These are phyloP conservation scores for Pinctada fucata DNA, from an alignment of 2,888 invertebrate species.

Conservation along the genomic window DNA sequence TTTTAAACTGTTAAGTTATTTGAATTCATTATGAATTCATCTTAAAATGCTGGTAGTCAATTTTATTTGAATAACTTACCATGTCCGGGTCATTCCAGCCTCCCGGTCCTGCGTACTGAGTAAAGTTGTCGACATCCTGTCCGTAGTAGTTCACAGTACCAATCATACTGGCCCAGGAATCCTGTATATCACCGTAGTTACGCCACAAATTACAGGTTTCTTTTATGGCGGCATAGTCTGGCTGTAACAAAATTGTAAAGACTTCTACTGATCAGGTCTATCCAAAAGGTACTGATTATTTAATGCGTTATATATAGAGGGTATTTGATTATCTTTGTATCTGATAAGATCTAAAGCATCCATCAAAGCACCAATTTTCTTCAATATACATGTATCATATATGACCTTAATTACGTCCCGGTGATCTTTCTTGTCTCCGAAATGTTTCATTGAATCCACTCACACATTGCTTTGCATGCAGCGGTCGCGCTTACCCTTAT, in stretches of 20 bases:
- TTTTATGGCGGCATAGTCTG: slow-evolving; percentile 89
- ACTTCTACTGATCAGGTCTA: background rate
- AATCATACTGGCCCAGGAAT: slow-evolving; percentile 94
- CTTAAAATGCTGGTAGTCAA: too few relatives aligned
- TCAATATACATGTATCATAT: too few relatives aligned
- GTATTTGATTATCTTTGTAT: background rate
- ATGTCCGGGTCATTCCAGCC: slow-evolving; percentile 99
- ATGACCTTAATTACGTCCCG: too few relatives aligned
- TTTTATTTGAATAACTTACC: slow-evolving; percentile 79
- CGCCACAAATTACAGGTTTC: slow-evolving; percentile 91
- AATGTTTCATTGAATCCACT: too few relatives aligned
- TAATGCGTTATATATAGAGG: background rate
- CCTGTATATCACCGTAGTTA: slow-evolving; percentile 95
- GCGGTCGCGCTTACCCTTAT: too few relatives aligned
- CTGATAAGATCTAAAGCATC: too few relatives aligned
- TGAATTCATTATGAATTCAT: too few relatives aligned
- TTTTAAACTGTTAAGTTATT: too few relatives aligned
- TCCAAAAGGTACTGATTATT: background rate
- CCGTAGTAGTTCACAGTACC: slow-evolving; percentile 96
- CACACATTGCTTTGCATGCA: too few relatives aligned
- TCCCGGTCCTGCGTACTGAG: slow-evolving; percentile 94
- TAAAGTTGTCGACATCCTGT: slow-evolving; percentile 91
- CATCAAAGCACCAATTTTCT: too few relatives aligned
- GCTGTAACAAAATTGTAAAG: slow-evolving; percentile 78
- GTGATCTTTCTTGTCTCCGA: too few relatives aligned